These are phyloP conservation scores for Brachyalestes nurse DNA, from an alignment of 2,797 vertebrate genomes.

Conservation along the genomic window DNA sequence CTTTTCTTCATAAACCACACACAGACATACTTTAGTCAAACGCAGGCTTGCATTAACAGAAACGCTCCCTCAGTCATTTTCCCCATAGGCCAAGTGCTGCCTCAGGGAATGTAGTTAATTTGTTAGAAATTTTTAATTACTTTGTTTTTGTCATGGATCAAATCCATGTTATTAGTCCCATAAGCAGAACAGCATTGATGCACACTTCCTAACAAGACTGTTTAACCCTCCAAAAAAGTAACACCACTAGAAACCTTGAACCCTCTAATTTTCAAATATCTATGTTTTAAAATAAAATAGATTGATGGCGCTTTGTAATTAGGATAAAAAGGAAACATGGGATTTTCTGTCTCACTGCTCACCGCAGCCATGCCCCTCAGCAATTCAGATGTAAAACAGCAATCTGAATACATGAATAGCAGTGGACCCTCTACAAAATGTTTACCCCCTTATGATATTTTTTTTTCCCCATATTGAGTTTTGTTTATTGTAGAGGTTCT, in stretches of 20 bases:
- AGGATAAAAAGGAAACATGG: too few species aligned
- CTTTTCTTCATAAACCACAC: neutral
- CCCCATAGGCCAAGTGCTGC: constrained; percentile 42
- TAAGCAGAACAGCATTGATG: constrained; percentile 1
- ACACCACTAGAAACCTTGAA: too few species aligned
- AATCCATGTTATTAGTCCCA: constrained; percentile 9
- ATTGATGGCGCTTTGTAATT: too few species aligned
- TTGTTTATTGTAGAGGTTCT: neutral
- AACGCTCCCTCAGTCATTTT: constrained; percentile 30
- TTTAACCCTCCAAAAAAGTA: too few species aligned
- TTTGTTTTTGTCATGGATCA: constrained; percentile 11
- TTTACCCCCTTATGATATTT: constrained; percentile 14
- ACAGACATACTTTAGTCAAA: constrained; percentile 9
- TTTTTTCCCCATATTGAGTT: neutral
- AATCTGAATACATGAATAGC: too few species aligned
- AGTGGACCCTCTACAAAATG: constrained; percentile 15
- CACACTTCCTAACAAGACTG: constrained; percentile 7
- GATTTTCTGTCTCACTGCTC: too few species aligned
- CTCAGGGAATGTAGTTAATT: constrained; percentile 27
- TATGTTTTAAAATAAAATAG: too few species aligned
- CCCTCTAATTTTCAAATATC: too few species aligned
- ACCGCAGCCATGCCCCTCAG: too few species aligned
- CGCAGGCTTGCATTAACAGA: constrained; percentile 16
- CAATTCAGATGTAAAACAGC: too few species aligned
- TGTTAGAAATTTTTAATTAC: constrained; percentile 15